A percentile compares a stretch with the other conserved stretches of the same genome.
Evolutionary conservation across 2,888 invertebrate genomes (phyloP).

Genomic region (Acrocyrtus sp.): DNA sequence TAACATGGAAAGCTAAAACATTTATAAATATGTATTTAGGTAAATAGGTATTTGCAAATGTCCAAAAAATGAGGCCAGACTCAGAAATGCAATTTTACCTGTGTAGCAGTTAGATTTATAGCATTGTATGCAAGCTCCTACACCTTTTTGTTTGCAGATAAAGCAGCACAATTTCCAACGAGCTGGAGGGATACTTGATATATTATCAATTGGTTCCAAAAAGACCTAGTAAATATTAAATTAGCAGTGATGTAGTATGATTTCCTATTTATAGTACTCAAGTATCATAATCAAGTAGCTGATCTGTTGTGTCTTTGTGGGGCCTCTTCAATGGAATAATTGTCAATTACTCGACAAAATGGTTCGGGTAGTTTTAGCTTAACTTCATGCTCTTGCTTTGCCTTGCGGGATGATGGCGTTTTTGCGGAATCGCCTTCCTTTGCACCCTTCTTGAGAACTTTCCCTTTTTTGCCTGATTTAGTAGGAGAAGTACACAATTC

Average conservation of each 20-base stretch:
- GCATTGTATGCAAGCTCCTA: conserved; percentile 98
- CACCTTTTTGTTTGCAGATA: conserved; percentile 92
- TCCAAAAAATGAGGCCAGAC: conserved; percentile 3
- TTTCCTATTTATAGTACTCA: too few relatives aligned
- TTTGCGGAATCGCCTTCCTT: neutral
- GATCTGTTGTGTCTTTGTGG: too few relatives aligned
- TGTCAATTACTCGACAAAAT: neutral
- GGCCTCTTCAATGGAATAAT: neutral
- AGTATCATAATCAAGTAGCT: too few relatives aligned
- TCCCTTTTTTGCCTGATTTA: neutral
- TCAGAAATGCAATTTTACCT: too few relatives aligned
- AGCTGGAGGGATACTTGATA: conserved; percentile 94
- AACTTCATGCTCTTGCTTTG: neutral
- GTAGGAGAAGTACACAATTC: too few relatives aligned
- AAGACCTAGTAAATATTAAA: conserved; percentile 75
- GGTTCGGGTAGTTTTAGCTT: neutral
- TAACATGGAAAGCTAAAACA: conserved; percentile 90
- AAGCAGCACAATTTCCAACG: conserved; percentile 97
- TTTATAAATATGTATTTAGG: neutral
- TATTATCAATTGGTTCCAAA: conserved; percentile 97
- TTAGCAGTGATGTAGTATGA: too few relatives aligned
- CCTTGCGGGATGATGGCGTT: neutral
- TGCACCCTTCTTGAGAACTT: neutral
- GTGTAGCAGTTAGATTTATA: conserved; percentile 96
- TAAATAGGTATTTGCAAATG: conserved; percentile 3